phyloP scores from a whole-genome alignment of 1,140 invertebrate species.

The Chymomyza costata region DNA sequence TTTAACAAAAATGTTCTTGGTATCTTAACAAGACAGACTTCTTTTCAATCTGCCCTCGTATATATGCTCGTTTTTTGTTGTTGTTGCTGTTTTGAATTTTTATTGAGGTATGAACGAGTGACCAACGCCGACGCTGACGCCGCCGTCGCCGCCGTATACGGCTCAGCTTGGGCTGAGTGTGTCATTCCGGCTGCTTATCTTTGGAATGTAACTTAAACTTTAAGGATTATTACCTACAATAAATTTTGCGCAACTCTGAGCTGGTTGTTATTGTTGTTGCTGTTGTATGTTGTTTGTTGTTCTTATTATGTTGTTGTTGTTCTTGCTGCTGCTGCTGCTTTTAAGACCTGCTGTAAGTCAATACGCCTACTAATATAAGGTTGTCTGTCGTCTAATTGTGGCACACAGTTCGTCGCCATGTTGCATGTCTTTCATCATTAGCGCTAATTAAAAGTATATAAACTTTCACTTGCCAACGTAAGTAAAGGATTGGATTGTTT shows the following conservation, averaged over 20 bases:
- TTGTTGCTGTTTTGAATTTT: no score
- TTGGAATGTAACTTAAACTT: slow-evolving; percentile 72
- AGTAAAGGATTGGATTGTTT: background rate
- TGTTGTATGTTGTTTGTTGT: no score
- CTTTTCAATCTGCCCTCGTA: no score
- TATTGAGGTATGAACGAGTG: background rate
- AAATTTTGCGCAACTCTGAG: slow-evolving; percentile 53
- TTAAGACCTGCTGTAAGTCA: slow-evolving; percentile 59
- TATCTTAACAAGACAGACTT: no score
- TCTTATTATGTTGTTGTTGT: background rate
- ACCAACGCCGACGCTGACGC: background rate
- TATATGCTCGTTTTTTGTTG: no score
- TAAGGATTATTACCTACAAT: slow-evolving; percentile 73
- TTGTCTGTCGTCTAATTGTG: background rate
- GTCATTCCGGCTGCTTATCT: slow-evolving; percentile 51
- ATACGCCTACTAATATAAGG: slow-evolving; percentile 19
- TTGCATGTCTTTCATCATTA: slow-evolving; percentile 58
- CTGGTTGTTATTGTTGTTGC: background rate
- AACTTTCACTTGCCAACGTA: slow-evolving; percentile 51
- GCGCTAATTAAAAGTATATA: slow-evolving; percentile 71
- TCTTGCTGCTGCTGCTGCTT: slow-evolving; percentile 19
- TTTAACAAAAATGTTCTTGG: no score
- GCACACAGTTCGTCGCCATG: background rate
- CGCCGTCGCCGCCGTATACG: background rate
- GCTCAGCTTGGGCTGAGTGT: background rate